phyloP scores from a whole-genome alignment of 2,888 invertebrate species.

The Anticlea derivata region DNA sequence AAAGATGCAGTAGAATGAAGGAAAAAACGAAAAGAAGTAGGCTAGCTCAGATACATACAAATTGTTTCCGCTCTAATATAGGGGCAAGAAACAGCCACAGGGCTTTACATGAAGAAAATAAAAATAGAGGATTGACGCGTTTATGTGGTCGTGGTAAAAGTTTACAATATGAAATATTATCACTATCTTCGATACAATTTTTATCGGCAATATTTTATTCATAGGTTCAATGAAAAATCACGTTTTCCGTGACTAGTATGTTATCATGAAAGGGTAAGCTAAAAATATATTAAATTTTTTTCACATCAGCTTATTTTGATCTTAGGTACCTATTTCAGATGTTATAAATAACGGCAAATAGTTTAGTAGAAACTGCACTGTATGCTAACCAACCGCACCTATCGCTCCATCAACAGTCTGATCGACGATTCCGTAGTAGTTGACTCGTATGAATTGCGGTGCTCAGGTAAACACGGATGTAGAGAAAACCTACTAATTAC shows the following conservation, averaged over 20 bases:
- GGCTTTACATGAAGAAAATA: conserved; percentile 10
- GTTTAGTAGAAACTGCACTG: not conserved
- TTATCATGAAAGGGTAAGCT: too few species aligned
- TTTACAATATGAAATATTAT: too few species aligned
- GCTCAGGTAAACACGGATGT: conserved; percentile 4
- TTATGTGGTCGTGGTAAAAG: too few species aligned
- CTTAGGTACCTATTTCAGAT: too few species aligned
- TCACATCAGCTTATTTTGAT: too few species aligned
- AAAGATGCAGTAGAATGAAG: conserved; percentile 56
- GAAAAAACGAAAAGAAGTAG: conserved; percentile 46
- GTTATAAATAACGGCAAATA: too few species aligned
- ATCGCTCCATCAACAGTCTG: conserved; percentile 3
- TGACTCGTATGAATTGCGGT: conserved; percentile 11
- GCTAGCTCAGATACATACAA: conserved; percentile 35
- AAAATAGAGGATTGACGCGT: conserved; percentile 14
- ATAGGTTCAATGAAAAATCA: too few species aligned
- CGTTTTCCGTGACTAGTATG: too few species aligned
- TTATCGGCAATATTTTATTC: too few species aligned
- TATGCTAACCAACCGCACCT: too few species aligned
- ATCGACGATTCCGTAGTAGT: conserved; percentile 8
- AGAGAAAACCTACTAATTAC: not conserved
- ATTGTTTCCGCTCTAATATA: conserved; percentile 49
- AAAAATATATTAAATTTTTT: too few species aligned
- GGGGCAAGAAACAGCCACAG: conserved; percentile 10
- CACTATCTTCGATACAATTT: too few species aligned